Base-by-base conservation (phyloP, 2,888 invertebrate species). In the Danaus chrysippus region DNA sequence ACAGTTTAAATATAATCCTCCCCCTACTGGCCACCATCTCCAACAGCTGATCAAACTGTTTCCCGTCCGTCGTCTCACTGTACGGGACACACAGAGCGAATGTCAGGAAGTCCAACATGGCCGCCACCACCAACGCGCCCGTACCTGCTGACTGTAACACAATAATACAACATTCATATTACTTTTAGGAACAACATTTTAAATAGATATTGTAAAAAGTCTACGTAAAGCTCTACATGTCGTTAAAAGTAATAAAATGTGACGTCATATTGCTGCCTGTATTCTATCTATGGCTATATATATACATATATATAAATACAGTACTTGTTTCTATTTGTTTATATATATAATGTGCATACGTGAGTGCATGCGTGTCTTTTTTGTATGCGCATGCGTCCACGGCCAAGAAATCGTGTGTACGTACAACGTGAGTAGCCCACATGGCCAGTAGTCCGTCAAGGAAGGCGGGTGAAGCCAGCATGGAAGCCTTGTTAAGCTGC, bases 41-140 rank as follows among this genome's bases (percentile, higher is more conserved):
- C 23, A 99, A 87, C 59, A 99, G 91, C 72, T 94, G 94, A 84
- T 99, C 99, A 84, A 98, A 98, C 81, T 97, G 97, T 78, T 96
- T 96, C 58, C 98, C 98, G 78, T 99, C 98, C 0, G 99, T 99
- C 5, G 99, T 99, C 89, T 99, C 99, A 78, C 98, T 98, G 89
- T 99, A 99, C 5, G 99, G 99, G 68, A 99, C 98, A 89, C 99
- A 99, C 52, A 99, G 92, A 3, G 98, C 96, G 90, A 99, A 99
- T 46, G 99, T 99, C 68, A 99, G 91, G 81, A 99, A 97, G 87
- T 99, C 99, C 81, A 99, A 92, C 98, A 99, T 98, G 69, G 98
- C 97, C 42, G 98, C 96, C 68, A 99, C 96, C 12, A 99, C 97
- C 56, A 99, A 87, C 54, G 99, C 99, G 3, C 99, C 99, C 60